These are phyloP conservation scores for Passer domesticus DNA, from an alignment of 2,113 vertebrate species.

Conservation along the genomic window DNA sequence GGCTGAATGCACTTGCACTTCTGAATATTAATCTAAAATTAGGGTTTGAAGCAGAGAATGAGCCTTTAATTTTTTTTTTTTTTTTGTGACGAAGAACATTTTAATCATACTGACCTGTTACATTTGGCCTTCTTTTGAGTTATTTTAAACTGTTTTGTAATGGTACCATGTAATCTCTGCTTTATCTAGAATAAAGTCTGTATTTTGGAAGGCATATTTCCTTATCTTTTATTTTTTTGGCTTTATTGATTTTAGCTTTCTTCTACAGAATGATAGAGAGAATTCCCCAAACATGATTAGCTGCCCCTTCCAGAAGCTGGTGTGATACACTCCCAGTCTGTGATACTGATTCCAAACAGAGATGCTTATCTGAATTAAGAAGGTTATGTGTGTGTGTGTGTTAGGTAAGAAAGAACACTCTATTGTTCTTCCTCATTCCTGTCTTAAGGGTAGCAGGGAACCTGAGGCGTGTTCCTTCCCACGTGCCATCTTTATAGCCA, in stretches of 20 bases:
- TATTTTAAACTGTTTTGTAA: background rate
- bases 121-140: background rate
- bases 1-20: background rate
- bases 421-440: conserved; percentile 16
- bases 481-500: fast-evolving
- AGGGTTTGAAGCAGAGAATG: background rate
- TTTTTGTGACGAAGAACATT: background rate
- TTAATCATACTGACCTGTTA: background rate
- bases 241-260: background rate
- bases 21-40: background rate
- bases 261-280: background rate
- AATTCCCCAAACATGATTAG: background rate
- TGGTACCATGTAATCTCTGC: background rate
- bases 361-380: background rate
- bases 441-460: background rate
- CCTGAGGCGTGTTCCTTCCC: background rate
- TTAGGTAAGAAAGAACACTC: background rate
- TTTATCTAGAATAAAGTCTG: background rate
- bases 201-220: background rate
- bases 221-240: background rate
- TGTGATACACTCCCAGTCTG: background rate
- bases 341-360: background rate
- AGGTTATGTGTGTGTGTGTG: background rate
- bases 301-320: background rate
- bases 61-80: background rate